Base-by-base conservation (phyloP, 2,113 vertebrate species). In the Malurus cyaneus region DNA sequence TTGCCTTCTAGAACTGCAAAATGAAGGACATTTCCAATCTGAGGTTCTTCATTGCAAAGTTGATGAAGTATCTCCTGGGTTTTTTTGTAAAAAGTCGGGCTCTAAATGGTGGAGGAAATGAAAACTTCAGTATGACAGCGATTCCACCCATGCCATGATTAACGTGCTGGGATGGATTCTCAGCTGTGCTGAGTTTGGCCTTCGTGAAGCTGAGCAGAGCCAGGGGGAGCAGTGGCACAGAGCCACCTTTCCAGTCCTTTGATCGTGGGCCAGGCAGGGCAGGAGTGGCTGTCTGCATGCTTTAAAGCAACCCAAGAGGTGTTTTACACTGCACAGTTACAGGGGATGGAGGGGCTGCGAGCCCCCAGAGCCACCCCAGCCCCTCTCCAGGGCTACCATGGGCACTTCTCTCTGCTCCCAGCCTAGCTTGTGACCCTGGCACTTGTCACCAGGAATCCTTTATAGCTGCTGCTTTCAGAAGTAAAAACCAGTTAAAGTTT, bases 141-240 rank as follows among this genome's bases (percentile, higher is more conserved):
- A 17, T 92, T 95, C 84, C 80, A 81, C 89, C 62, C 93, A 32
- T 69, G 87, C 80, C 1, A 8, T 89, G 93, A 96, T 94, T 91
- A 96, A 96, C 39, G 69, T 61, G 76, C 88, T 89, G 94, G 93
- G 88, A 31, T 76, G 71, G 92, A 96, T 94, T 96, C 92, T 96
- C 94, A 97, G 96, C 95, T 97, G 96, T 96, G 94, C 96, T 60
- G 83, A 86, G 91, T 71, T 93, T 96, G 94, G 94, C 94, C 89
- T 80, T 50, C 0, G 1, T 67, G 88, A 44, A 41, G 92, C 95
- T 78, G 91, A 93, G 94, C 80, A 89, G 92, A 92, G 96, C 96
- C 95, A 95, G 88, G 60, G 74, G 5, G 69, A 81, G 78, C 4
- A 8, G 91, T 96, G 95, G 96, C 96, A 92, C 73, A 0, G 84